phyloP scores from a whole-genome alignment of 2,113 vertebrate genomes.

The Ascaphus truei region DNA sequence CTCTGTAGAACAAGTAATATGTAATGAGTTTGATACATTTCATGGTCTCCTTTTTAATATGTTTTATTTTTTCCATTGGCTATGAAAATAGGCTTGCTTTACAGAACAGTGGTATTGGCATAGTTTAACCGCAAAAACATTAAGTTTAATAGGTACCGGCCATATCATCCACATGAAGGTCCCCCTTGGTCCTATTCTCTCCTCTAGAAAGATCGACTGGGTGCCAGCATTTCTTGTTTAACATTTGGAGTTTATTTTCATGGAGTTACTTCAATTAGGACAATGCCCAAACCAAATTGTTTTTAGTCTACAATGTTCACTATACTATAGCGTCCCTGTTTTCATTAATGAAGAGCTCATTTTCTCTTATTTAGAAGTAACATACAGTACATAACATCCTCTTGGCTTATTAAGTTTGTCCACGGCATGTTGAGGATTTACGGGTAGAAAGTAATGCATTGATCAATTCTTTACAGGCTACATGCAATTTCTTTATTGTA shows the following conservation, averaged over 20 bases:
- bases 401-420: neutral
- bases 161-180: constrained; percentile 34
- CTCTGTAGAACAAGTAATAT: constrained; percentile 51
- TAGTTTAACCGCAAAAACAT: constrained; percentile 39
- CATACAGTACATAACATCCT: too few species aligned
- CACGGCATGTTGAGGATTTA: neutral
- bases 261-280: constrained; percentile 66
- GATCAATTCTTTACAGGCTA: neutral
- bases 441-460: neutral
- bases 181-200: constrained; percentile 36
- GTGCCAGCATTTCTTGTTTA: constrained; percentile 57
- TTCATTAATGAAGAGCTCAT: constrained; percentile 58
- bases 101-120: constrained; percentile 29
- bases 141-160: constrained; percentile 46
- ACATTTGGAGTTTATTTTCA: constrained; percentile 70
- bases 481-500: neutral
- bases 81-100: constrained; percentile 40
- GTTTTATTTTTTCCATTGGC: constrained; percentile 41
- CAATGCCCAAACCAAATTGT: constrained; percentile 61
- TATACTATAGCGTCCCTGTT: constrained; percentile 24
- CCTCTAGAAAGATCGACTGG: constrained; percentile 35
- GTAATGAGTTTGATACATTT: constrained; percentile 57
- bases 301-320: constrained; percentile 51
- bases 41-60: constrained; percentile 48
- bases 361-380: too few species aligned